Conservation (phyloP, 2,888 invertebrate species). For the Dromius quadrimaculatus region DNA sequence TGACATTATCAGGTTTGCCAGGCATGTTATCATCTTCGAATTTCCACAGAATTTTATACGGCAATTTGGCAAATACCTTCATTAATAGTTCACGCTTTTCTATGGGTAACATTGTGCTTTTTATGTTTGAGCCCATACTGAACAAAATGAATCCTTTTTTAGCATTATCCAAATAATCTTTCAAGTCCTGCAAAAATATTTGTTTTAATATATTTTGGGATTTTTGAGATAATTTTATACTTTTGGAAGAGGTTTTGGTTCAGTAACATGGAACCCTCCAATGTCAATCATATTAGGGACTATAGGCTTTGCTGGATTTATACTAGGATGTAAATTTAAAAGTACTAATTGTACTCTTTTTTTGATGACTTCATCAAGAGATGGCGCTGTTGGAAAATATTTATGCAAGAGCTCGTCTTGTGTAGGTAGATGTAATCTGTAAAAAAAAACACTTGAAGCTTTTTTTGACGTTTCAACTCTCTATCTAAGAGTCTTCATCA, state of each 20-base stretch:
- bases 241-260: constrained; percentile 31
- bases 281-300: constrained; percentile 47
- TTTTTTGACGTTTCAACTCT: too few relatives aligned
- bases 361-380: constrained; percentile 25
- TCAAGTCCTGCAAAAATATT: constrained; percentile 9
- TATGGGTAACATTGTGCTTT: constrained; percentile 56
- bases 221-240: constrained; percentile 11
- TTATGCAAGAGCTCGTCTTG: constrained; percentile 43
- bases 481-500: too few relatives aligned
- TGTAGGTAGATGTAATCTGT: constrained; percentile 6
- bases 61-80: constrained; percentile 56
- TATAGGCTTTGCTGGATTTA: constrained; percentile 17
- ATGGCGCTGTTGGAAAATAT: constrained; percentile 43
- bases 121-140: constrained; percentile 59
- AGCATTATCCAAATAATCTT: constrained; percentile 54
- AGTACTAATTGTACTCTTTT: constrained; percentile 43
- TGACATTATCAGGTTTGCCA: constrained; percentile 64
- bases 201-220: neutral
- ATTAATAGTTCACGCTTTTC: constrained; percentile 55
- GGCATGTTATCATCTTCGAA: constrained; percentile 66
- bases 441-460: too few relatives aligned
- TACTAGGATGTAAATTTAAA: constrained; percentile 47
- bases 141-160: constrained; percentile 59
- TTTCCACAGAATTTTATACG: constrained; percentile 67
- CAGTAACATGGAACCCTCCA: constrained; percentile 35